These are phyloP conservation scores for Oreocharis arfaki DNA, from an alignment of 2,113 vertebrate genomes.

Conservation along the genomic window DNA sequence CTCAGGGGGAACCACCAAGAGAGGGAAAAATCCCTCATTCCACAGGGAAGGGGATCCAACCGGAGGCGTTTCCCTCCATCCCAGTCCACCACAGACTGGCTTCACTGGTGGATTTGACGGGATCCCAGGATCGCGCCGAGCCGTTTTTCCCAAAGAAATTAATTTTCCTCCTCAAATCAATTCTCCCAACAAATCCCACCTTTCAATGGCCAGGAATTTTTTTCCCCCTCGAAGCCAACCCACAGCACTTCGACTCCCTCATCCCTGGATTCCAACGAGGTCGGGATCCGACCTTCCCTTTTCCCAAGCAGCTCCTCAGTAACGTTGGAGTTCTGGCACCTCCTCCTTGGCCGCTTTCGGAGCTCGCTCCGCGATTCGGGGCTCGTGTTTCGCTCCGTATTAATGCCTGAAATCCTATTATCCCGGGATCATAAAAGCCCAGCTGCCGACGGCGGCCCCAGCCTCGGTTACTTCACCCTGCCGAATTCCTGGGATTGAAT, in stretches of 20 bases:
- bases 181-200: not conserved
- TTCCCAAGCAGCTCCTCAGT: not conserved
- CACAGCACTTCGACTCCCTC: not conserved
- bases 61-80: accelerated
- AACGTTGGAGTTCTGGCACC: not conserved
- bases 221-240: not conserved
- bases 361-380: not conserved
- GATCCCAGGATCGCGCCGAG: not conserved
- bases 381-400: not conserved
- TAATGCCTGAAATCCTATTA: constrained; percentile 4
- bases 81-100: not conserved
- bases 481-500: not conserved
- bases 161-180: not conserved
- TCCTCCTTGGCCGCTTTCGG: not conserved
- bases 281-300: accelerated
- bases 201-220: not conserved
- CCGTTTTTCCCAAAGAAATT: not conserved
- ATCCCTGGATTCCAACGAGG: accelerated
- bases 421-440: not conserved
- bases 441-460: not conserved
- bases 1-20: not conserved
- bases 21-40: not conserved
- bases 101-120: accelerated
- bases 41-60: not conserved
- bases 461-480: not conserved